Percentiles rank a stretch among this genome's conserved stretches.
Conservation (phyloP, 2,797 vertebrate genomes). For the Sebastes diploproa region DNA sequence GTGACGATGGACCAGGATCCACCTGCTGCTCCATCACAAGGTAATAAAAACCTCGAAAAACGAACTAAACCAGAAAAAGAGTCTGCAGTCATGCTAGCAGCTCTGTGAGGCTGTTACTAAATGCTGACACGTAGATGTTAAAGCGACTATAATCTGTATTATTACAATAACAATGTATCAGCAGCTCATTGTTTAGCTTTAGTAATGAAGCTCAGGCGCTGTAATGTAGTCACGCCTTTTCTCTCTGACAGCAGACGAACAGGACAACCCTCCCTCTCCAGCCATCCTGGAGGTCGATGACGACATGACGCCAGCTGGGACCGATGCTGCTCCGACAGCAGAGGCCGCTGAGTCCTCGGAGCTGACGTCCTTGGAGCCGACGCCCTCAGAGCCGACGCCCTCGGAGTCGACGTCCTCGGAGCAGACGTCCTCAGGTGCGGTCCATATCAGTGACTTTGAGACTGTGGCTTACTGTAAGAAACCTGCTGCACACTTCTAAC, state of each 20-base stretch:
- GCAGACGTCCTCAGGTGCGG: constrained; percentile 57
- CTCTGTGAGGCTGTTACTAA: not conserved
- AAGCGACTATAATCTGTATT: not conserved
- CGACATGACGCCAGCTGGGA: not conserved
- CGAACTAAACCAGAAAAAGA: too few species aligned
- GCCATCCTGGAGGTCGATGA: not conserved
- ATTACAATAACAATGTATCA: not conserved
- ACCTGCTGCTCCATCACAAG: too few species aligned
- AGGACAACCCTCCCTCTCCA: not conserved
- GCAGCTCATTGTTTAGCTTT: not conserved
- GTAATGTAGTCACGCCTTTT: not conserved
- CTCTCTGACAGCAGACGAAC: constrained; percentile 1
- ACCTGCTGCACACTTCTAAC: not conserved
- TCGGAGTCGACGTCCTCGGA: constrained; percentile 4
- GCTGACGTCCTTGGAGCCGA: constrained; percentile 23
- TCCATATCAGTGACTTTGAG: constrained; percentile 64
- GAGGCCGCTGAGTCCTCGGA: not conserved
- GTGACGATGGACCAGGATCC: too few species aligned
- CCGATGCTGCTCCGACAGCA: not conserved
- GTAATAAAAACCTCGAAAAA: too few species aligned
- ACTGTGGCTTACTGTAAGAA: constrained; percentile 67
- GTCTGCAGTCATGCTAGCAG: not conserved
- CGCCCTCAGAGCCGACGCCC: constrained; percentile 20
- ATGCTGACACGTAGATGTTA: not conserved
- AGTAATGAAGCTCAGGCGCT: not conserved